Percentiles rank a stretch among this genome's conserved stretches.
Conservation (phyloP, 2,888 invertebrate species). For the Alviniconcha strummeri region DNA sequence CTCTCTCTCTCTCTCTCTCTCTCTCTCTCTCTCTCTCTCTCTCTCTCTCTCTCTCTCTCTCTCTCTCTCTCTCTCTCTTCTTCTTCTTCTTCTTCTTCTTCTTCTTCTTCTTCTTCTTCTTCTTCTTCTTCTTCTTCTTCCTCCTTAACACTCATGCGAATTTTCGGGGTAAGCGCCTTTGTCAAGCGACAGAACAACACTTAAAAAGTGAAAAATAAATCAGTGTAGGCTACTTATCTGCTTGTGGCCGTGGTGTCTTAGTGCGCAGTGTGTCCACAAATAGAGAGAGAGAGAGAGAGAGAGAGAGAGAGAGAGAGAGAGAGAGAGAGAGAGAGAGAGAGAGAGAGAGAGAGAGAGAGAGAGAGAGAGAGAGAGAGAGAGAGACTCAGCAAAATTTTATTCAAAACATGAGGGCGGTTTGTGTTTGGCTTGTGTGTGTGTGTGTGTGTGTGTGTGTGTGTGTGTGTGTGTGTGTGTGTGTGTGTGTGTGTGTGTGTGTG, state of each 20-base stretch:
- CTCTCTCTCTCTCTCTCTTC: constrained; percentile 27
- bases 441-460: constrained; percentile 3
- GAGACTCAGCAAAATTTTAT: not conserved
- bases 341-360: too few relatives aligned
- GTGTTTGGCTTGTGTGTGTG: not conserved
- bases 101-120: too few relatives aligned
- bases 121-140: too few relatives aligned
- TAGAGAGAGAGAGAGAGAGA: too few relatives aligned
- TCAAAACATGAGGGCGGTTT: not conserved
- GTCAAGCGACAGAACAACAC: not conserved
- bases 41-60: constrained; percentile 18
- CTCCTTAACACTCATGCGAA: not conserved
- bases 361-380: too few relatives aligned
- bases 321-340: too few relatives aligned
- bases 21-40: too few relatives aligned
- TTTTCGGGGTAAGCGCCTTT: not conserved
- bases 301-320: too few relatives aligned
- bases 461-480: not conserved
- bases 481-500: not conserved
- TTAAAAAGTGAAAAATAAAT: not conserved
- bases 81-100: too few relatives aligned
- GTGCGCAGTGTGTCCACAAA: not conserved
- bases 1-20: not conserved
- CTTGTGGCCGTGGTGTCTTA: not conserved
- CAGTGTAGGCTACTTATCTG: not conserved